A percentile compares a stretch with the other conserved stretches of the same genome.
Evolutionary conservation across 2,113 vertebrate genomes (phyloP).

Genomic region (Balaeniceps rex): DNA sequence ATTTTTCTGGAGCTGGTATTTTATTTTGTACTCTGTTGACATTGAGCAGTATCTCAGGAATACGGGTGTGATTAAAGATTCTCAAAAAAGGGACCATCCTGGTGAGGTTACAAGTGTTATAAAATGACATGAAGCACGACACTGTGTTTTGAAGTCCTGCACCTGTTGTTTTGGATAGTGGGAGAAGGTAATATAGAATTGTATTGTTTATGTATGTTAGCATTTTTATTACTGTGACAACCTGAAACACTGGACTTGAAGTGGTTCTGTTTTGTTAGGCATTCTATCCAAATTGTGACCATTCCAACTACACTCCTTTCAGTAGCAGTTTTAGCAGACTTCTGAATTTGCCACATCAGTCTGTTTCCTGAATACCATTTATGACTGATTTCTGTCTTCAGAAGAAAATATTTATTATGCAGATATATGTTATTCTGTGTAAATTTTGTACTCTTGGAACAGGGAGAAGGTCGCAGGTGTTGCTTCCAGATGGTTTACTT

Average conservation of each 20-base stretch:
- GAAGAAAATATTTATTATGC: neutral
- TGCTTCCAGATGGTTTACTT: neutral
- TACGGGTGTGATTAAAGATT: neutral
- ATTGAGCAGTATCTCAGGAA: neutral
- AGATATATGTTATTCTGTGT: neutral
- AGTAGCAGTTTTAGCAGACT: neutral
- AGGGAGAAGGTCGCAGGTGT: neutral
- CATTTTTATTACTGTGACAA: neutral
- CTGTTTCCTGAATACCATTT: neutral
- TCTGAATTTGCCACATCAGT: neutral
- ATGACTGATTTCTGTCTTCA: neutral
- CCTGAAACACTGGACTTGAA: neutral
- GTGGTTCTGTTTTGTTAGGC: neutral
- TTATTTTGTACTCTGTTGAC: neutral
- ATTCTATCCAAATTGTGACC: neutral
- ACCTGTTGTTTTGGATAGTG: neutral
- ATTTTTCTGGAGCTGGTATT: neutral
- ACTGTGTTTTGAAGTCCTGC: neutral
- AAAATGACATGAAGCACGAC: neutral
- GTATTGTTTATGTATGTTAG: neutral
- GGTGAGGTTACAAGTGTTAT: neutral
- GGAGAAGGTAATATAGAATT: neutral
- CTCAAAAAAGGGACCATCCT: neutral
- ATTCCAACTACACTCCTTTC: neutral
- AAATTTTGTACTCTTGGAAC: neutral